Conservation (phyloP, 2,797 vertebrate species). For the Falco columbarius region DNA sequence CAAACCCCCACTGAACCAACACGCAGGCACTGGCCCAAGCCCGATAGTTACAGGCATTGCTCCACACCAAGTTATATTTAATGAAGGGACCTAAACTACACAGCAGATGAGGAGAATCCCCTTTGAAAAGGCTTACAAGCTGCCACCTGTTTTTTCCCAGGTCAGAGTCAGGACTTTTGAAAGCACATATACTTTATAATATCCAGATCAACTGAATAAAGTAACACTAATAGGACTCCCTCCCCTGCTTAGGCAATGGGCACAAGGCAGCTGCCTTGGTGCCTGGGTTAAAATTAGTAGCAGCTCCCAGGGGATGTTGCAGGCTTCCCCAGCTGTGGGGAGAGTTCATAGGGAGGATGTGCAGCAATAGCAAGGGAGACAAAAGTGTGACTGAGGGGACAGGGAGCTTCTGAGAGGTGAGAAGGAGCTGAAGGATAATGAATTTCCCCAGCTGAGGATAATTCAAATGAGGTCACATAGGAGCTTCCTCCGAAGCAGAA, state of each 20-base stretch:
- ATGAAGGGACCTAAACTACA: background rate
- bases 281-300: background rate
- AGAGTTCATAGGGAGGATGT: background rate
- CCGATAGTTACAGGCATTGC: fast-evolving
- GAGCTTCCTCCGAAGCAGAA: background rate
- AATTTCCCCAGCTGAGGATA: background rate
- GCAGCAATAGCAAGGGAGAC: background rate
- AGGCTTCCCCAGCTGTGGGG: background rate
- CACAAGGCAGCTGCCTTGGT: background rate
- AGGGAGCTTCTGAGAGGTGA: background rate
- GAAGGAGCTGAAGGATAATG: background rate
- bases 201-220: background rate
- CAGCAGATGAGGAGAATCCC: background rate
- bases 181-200: background rate
- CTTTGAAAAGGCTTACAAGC: background rate
- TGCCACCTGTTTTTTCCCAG: constrained; percentile 17
- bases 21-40: background rate
- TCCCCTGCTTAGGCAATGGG: background rate
- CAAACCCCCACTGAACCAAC: background rate
- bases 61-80: background rate
- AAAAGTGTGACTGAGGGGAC: background rate
- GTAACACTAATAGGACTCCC: background rate
- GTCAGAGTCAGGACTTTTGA: background rate
- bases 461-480: background rate
- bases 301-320: background rate